Conservation (phyloP, 2,113 vertebrate species). For the Petrocephalus microphthalmus region DNA sequence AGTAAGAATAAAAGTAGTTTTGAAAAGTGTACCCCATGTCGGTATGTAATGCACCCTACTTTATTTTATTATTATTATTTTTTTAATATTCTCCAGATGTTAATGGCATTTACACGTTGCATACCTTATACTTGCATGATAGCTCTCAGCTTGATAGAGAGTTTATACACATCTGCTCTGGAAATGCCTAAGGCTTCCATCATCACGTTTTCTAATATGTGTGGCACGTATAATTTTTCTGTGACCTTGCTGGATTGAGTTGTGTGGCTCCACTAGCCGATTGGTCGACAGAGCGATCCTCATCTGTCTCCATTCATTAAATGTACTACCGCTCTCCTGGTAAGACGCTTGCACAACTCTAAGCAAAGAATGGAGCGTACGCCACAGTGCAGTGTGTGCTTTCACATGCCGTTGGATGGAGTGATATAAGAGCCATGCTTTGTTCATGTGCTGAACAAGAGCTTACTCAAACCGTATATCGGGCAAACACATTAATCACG, state of each 20-base stretch:
- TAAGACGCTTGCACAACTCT: conserved; percentile 64
- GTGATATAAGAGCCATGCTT: conserved; percentile 69
- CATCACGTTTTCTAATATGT: conserved; percentile 51
- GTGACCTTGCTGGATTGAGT: conserved; percentile 59
- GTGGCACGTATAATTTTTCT: conserved; percentile 44
- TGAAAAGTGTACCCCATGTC: conserved; percentile 3
- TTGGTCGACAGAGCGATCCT: background rate
- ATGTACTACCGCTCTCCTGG: conserved; percentile 61
- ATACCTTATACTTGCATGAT: background rate
- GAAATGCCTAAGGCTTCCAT: conserved; percentile 10
- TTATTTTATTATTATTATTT: background rate
- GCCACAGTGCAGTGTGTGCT: conserved; percentile 54
- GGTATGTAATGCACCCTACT: background rate
- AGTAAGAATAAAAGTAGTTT: conserved; percentile 13
- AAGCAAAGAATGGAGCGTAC: conserved; percentile 64
- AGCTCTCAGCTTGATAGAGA: background rate
- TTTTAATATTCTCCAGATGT: background rate
- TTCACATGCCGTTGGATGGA: conserved; percentile 65
- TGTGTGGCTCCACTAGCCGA: conserved; percentile 21
- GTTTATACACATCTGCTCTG: background rate
- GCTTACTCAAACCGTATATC: background rate
- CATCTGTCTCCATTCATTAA: conserved; percentile 69
- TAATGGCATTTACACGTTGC: background rate
- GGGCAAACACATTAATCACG: background rate
- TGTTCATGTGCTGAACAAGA: conserved; percentile 56